Percentiles rank a stretch among this genome's conserved stretches.
These are phyloP conservation scores for Myxocyprinus asiaticus DNA, from an alignment of 2,113 vertebrate species.

Conservation along the genomic window DNA sequence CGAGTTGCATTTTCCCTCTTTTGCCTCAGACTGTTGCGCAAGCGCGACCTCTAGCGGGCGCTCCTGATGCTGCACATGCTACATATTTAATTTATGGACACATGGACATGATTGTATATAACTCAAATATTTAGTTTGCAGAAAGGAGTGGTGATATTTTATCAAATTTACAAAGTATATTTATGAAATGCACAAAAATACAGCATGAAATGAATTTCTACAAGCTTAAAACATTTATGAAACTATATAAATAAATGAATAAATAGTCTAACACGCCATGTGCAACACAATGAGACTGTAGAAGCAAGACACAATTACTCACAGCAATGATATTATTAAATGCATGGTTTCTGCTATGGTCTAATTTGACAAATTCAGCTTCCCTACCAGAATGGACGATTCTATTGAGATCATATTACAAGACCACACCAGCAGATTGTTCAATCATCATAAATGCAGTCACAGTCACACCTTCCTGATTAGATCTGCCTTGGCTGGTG, in stretches of 20 bases:
- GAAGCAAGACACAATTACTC: no score
- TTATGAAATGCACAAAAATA: background rate
- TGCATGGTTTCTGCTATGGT: no score
- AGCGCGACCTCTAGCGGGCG: conserved; percentile 19
- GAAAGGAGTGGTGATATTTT: background rate
- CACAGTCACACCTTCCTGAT: conserved; percentile 24
- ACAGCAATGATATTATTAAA: background rate
- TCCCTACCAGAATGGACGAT: conserved; percentile 52
- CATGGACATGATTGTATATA: background rate
- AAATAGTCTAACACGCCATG: no score
- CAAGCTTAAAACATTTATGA: no score
- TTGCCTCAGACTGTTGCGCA: no score
- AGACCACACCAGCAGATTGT: conserved; percentile 38
- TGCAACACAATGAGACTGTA: no score
- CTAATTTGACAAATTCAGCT: background rate
- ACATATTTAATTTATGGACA: background rate
- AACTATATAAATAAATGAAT: no score
- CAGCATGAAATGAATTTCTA: no score
- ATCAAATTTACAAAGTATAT: background rate
- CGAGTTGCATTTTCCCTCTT: no score
- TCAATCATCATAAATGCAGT: conserved; percentile 23
- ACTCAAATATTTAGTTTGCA: background rate
- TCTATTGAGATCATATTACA: conserved; percentile 50
- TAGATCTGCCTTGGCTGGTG: conserved; percentile 28
- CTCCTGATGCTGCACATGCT: background rate